A percentile compares a stretch with the other conserved stretches of the same genome.
phyloP scores from a whole-genome alignment of 2,888 invertebrate genomes.

The Hirtodrosophila trivittata region DNA sequence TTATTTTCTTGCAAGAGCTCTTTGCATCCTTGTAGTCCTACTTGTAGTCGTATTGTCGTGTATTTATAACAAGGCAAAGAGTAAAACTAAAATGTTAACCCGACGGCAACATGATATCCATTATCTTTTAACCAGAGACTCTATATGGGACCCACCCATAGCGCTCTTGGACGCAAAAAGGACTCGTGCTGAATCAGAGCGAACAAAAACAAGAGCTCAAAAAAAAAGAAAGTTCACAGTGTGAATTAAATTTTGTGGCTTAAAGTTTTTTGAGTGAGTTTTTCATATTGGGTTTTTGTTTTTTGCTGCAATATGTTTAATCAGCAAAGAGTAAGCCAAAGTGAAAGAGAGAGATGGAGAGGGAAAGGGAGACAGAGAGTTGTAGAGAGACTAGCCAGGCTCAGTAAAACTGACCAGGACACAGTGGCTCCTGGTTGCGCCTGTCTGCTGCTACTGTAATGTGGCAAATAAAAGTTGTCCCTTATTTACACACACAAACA shows the following conservation, averaged over 20 bases:
- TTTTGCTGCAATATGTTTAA: slow-evolving; percentile 67
- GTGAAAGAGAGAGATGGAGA: slow-evolving; percentile 1
- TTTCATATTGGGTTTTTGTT: slow-evolving; percentile 15
- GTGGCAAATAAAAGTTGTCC: slow-evolving; percentile 64
- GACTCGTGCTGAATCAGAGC: no score
- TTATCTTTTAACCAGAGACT: slow-evolving; percentile 44
- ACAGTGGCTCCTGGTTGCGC: slow-evolving; percentile 3
- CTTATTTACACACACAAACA: slow-evolving; percentile 23
- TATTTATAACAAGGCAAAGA: slow-evolving; percentile 72
- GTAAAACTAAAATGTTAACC: slow-evolving; percentile 72
- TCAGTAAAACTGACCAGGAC: slow-evolving; percentile 6
- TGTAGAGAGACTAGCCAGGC: slow-evolving; percentile 28
- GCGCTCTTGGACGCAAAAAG: no score
- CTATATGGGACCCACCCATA: background rate
- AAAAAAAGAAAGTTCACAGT: slow-evolving; percentile 43
- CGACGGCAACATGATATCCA: slow-evolving; percentile 72
- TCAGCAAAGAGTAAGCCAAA: slow-evolving; percentile 62
- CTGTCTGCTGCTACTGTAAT: slow-evolving; percentile 16
- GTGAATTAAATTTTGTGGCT: slow-evolving; percentile 73
- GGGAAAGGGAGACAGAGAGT: background rate
- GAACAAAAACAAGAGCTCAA: slow-evolving; percentile 20
- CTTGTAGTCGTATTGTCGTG: slow-evolving; percentile 58
- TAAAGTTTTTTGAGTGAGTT: slow-evolving; percentile 40
- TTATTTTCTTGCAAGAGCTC: slow-evolving; percentile 26
- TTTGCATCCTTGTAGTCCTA: slow-evolving; percentile 15